Conservation (phyloP, 1,140 invertebrate species). For the Campoletis sonorensis region DNA sequence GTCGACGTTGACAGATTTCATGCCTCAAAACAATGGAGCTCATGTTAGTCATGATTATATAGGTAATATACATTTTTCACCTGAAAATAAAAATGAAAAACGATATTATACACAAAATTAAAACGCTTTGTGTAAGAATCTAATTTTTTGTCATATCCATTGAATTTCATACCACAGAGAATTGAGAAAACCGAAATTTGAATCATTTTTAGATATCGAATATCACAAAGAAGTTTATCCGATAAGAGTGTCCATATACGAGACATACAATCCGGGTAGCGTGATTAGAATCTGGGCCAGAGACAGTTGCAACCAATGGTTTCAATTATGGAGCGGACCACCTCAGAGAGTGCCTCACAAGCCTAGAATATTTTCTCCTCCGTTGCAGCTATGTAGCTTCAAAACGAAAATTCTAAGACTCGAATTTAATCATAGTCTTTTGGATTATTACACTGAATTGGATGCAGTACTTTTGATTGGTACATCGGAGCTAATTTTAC, state of each 20-base stretch:
- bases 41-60: constrained; percentile 90
- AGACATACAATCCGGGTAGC: constrained; percentile 94
- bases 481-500: constrained; percentile 70
- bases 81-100: neutral
- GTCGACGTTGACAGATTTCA: constrained; percentile 82
- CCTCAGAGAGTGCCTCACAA: constrained; percentile 80
- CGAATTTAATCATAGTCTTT: constrained; percentile 88
- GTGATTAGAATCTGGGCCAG: constrained; percentile 89
- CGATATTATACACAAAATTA: no score
- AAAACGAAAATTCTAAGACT: constrained; percentile 77
- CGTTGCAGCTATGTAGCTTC: constrained; percentile 75
- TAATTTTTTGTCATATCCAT: no score
- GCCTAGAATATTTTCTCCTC: constrained; percentile 87
- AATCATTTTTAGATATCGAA: constrained; percentile 80
- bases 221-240: constrained; percentile 88
- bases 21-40: constrained; percentile 83
- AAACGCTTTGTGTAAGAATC: no score
- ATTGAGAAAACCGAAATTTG: neutral
- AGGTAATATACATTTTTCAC: constrained; percentile 75
- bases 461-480: constrained; percentile 89
- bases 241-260: constrained; percentile 86
- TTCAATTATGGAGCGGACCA: constrained; percentile 85
- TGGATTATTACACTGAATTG: constrained; percentile 92
- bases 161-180: no score
- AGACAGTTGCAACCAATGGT: constrained; percentile 80